Evolutionary conservation across 2,888 invertebrate genomes (phyloP).

Genomic region (Tortrix viridana): DNA sequence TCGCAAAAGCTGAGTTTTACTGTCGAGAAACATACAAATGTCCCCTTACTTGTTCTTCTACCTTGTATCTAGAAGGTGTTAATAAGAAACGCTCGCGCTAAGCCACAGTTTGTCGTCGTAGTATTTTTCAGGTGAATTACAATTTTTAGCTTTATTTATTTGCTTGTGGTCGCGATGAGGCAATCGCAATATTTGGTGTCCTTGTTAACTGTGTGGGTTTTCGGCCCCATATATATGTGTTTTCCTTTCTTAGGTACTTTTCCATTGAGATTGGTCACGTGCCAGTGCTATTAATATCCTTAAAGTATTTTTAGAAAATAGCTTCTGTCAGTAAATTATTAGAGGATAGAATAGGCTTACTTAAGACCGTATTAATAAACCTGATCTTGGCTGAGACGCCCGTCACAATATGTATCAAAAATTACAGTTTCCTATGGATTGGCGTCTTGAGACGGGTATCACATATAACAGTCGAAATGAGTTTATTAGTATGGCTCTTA

Average conservation of each 20-base stretch:
- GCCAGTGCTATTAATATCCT: too few species aligned
- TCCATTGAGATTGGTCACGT: not conserved
- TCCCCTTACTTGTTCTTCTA: not conserved
- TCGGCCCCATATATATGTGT: constrained; percentile 20
- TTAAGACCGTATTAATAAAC: too few species aligned
- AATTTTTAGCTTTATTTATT: constrained; percentile 39
- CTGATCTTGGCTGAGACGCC: too few species aligned
- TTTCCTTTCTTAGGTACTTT: constrained; percentile 11
- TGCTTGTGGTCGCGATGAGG: constrained; percentile 44
- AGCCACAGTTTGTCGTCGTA: constrained; percentile 36
- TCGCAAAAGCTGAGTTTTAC: too few species aligned
- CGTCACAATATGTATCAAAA: too few species aligned
- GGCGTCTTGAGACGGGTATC: too few species aligned
- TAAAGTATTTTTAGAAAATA: too few species aligned
- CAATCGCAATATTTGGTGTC: constrained; percentile 31
- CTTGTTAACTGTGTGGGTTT: constrained; percentile 18
- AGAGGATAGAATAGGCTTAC: too few species aligned
- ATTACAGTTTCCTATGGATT: too few species aligned
- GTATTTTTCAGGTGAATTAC: constrained; percentile 42
- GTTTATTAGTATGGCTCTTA: too few species aligned
- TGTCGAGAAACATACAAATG: not conserved
- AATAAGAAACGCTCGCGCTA: constrained; percentile 41
- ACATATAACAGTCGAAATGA: too few species aligned
- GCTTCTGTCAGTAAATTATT: too few species aligned
- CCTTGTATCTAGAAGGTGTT: constrained; percentile 12